phyloP scores from a whole-genome alignment of 2,888 invertebrate species.

The Zelleria hepariella region DNA sequence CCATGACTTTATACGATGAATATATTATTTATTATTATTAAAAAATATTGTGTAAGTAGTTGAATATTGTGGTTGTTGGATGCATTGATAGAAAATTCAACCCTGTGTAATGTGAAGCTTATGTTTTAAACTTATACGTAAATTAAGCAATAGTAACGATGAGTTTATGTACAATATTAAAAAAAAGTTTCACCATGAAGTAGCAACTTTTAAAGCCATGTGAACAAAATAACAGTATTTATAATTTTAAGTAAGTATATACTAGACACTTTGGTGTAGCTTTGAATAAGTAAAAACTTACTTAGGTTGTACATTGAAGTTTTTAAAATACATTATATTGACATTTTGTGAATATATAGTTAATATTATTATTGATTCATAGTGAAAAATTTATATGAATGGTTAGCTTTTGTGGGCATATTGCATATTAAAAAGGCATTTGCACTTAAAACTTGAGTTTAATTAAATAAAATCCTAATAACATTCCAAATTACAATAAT shows the following conservation, averaged over 20 bases:
- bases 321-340: not conserved
- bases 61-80: too few relatives aligned
- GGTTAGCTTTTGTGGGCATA: constrained; percentile 70
- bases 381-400: constrained; percentile 52
- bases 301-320: not conserved
- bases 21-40: too few relatives aligned
- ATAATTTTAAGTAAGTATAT: not conserved
- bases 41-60: too few relatives aligned
- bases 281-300: not conserved
- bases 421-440: constrained; percentile 63
- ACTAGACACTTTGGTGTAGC: not conserved
- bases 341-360: constrained; percentile 43
- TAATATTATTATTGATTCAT: constrained; percentile 28
- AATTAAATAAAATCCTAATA: constrained; percentile 21
- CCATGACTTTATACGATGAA: too few relatives aligned
- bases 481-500: constrained; percentile 1
- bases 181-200: too few relatives aligned
- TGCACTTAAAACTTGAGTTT: constrained; percentile 42
- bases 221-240: not conserved
- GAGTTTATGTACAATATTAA: too few relatives aligned
- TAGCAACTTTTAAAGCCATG: not conserved
- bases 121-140: not conserved
- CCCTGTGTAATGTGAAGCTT: not conserved
- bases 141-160: not conserved
- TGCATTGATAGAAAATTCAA: too few relatives aligned